Base-by-base conservation (phyloP, 2,113 vertebrate genomes). In the Pterocles gutturalis region DNA sequence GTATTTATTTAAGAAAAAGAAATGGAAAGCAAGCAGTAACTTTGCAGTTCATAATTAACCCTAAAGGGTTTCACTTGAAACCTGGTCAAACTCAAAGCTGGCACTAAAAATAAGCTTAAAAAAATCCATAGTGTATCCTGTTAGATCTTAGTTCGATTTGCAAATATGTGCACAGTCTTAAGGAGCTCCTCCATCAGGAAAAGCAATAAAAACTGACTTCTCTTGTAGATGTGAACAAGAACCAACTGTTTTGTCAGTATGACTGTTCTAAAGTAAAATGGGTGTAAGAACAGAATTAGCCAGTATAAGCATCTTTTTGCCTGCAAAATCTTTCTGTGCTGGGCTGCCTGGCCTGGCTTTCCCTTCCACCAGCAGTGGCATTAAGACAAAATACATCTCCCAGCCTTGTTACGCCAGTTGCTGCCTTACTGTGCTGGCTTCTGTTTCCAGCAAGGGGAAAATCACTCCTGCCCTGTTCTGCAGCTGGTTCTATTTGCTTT, bases 101-200 rank as follows among this genome's bases (percentile, higher is more conserved):
- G 45, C n/a, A 45, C 10, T 85, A 82, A 87, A 96, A 84, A 10
- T 54, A 80, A 45, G 43, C 55, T 89, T 72, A 5, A n/a, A 77
- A 17, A 81, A 87, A 61, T 81, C 55, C 36, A 17, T 36, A 64
- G 43, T 43, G 26, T 83, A 21, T 75, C 34, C 5, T n/a, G 15
- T 89, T 48, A 87, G 93, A 93, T 89, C 80, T 65, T 58, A 58
- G 78, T 89, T 78, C 36, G 45, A 11, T 76, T 75, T 87, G 53
- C 70, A 87, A 84, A 80, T 83, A 80, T 13, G 17, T 73, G 45
- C 82, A 54, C 17, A 62, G 48, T 77, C 46, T 76, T 79, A 91
- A 67, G 33, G 72, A 92, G 57, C 18, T 89, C 41, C 29, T 78
- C 51, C 48, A 8, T 85, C 36, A 61, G 19, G 26, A 58, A 73